Evolutionary conservation across 1,140 invertebrate species (phyloP).

Genomic region (Galendromus occidentalis): DNA sequence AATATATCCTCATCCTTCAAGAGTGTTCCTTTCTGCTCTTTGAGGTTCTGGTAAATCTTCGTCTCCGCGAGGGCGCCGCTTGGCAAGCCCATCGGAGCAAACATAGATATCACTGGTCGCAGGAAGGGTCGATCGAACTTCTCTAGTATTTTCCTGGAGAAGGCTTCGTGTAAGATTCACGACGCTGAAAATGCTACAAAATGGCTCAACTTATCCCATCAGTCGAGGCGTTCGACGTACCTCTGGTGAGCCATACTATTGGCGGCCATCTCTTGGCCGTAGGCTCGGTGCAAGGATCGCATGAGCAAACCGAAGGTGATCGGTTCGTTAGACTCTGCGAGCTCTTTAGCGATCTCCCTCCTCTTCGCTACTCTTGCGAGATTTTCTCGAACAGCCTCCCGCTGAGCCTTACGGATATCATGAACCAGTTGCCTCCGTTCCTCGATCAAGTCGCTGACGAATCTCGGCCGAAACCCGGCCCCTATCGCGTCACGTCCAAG

Average conservation of each 20-base stretch:
- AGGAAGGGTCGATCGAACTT: not conserved
- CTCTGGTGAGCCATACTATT: not conserved
- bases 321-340: not conserved
- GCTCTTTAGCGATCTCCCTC: not conserved
- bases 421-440: not conserved
- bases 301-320: not conserved
- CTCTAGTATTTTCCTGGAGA: not conserved
- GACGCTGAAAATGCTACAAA: too few relatives aligned
- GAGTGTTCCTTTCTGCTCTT: not conserved
- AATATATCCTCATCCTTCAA: not conserved
- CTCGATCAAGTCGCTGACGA: not conserved
- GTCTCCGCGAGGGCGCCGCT: not conserved
- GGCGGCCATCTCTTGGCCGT: not conserved
- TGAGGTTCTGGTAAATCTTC: not conserved
- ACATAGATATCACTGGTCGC: not conserved
- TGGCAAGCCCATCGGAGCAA: not conserved
- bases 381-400: not conserved
- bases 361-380: not conserved
- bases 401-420: not conserved
- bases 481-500: not conserved
- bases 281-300: not conserved
- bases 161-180: too few relatives aligned
- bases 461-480: not conserved
- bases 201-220: too few relatives aligned
- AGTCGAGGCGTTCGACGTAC: not conserved